Evolutionary conservation across 1,140 invertebrate genomes (phyloP).

Genomic region (Myzus persicae): DNA sequence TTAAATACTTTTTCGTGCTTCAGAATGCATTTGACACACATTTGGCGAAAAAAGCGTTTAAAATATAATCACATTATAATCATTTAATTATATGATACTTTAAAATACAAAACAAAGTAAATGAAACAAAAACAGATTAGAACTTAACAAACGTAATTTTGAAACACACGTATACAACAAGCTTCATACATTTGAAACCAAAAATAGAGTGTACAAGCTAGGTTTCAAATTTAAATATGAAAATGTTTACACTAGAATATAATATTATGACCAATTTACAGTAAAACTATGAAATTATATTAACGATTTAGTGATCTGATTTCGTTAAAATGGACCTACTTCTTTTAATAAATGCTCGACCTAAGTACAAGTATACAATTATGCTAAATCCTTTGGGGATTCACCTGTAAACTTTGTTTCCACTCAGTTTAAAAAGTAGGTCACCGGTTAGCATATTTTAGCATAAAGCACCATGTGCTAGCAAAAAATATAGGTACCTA

Average conservation of each 20-base stretch:
- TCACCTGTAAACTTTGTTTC: no score
- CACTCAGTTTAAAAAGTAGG: no score
- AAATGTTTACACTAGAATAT: neutral
- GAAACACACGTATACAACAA: neutral
- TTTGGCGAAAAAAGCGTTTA: neutral
- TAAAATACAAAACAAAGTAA: neutral
- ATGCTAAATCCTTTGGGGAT: no score
- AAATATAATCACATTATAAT: neutral
- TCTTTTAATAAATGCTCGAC: no score
- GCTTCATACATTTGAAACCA: neutral
- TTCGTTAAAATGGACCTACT: no score
- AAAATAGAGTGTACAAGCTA: neutral
- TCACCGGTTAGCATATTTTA: no score
- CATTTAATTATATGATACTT: neutral
- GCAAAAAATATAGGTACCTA: no score
- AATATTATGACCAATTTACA: neutral
- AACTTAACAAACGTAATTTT: neutral
- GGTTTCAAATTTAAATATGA: neutral
- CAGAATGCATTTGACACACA: neutral
- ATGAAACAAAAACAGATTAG: neutral
- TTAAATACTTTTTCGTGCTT: neutral
- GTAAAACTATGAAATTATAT: neutral
- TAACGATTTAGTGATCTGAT: no score
- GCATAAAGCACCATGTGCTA: no score
- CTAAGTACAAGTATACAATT: no score